Evolutionary conservation across 2,113 vertebrate genomes (phyloP).

Genomic region (Apteryx mantelli): DNA sequence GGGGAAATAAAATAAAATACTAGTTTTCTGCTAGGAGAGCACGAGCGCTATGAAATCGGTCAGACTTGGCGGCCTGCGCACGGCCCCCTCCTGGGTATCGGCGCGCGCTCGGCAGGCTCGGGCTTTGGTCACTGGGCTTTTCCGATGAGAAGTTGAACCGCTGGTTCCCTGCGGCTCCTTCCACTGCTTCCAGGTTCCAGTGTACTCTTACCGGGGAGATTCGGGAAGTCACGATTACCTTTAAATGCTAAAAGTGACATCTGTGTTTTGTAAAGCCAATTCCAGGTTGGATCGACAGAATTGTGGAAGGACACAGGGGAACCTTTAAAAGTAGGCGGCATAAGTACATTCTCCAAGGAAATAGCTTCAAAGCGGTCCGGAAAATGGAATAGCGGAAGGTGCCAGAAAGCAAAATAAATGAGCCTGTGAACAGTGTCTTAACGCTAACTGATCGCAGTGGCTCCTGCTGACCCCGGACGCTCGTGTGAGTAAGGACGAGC

Average conservation of each 20-base stretch:
- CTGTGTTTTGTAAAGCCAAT: not conserved
- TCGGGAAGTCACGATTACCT: not conserved
- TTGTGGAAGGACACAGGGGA: not conserved
- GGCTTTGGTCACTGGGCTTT: not conserved
- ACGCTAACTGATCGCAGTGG: not conserved
- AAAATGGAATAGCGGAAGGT: not conserved
- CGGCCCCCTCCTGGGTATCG: accelerated
- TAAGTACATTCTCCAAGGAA: not conserved
- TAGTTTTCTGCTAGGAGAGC: not conserved
- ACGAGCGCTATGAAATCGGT: not conserved
- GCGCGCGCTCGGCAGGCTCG: not conserved
- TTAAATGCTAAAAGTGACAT: not conserved
- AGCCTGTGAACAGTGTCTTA: not conserved
- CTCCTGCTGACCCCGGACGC: not conserved
- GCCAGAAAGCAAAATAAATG: not conserved
- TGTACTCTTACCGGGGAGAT: not conserved
- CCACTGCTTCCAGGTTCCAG: not conserved
- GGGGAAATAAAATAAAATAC: not conserved
- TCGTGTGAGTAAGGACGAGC: not conserved
- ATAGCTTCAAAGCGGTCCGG: not conserved
- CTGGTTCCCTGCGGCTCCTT: not conserved
- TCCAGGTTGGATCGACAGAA: not conserved
- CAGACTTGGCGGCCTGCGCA: not conserved
- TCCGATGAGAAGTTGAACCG: not conserved
- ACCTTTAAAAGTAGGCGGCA: not conserved